These are phyloP conservation scores for Seriola aureovittata DNA, from an alignment of 2,113 vertebrate genomes.

Conservation along the genomic window DNA sequence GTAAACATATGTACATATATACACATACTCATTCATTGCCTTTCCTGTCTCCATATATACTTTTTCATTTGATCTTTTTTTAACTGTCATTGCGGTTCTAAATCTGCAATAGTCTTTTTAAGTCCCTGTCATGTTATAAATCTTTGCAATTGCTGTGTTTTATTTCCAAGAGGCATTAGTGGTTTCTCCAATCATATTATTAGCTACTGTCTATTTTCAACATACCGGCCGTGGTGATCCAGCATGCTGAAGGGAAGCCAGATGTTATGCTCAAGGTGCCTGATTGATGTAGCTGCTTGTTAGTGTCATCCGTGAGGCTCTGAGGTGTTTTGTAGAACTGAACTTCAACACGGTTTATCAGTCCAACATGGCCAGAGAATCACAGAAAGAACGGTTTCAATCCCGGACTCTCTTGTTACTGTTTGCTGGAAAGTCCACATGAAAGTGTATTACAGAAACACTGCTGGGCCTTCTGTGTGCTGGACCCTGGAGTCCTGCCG, in stretches of 20 bases:
- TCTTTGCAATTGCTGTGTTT: not conserved
- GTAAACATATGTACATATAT: no score
- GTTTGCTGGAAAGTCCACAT: not conserved
- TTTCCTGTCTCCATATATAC: no score
- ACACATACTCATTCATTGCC: no score
- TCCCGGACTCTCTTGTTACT: not conserved
- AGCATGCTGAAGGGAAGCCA: not conserved
- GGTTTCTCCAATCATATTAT: not conserved
- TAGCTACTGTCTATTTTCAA: slow-evolving; percentile 1
- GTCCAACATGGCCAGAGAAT: not conserved
- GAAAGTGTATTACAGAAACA: not conserved
- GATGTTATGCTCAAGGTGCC: not conserved
- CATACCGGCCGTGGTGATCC: not conserved
- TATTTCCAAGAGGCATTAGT: not conserved
- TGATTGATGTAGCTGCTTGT: not conserved
- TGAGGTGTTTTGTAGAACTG: no score
- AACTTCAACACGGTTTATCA: not conserved
- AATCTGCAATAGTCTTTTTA: not conserved
- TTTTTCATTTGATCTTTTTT: no score
- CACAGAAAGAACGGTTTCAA: not conserved
- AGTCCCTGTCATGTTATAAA: not conserved
- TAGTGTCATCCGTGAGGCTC: not conserved
- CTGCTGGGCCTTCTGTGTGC: not conserved
- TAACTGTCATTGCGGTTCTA: not conserved
- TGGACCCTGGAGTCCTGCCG: not conserved